Evolutionary conservation across 2,888 invertebrate species (phyloP), one percentile per base, ranked within the genome.

Genomic region (Drosophila fungiperda): DNA sequence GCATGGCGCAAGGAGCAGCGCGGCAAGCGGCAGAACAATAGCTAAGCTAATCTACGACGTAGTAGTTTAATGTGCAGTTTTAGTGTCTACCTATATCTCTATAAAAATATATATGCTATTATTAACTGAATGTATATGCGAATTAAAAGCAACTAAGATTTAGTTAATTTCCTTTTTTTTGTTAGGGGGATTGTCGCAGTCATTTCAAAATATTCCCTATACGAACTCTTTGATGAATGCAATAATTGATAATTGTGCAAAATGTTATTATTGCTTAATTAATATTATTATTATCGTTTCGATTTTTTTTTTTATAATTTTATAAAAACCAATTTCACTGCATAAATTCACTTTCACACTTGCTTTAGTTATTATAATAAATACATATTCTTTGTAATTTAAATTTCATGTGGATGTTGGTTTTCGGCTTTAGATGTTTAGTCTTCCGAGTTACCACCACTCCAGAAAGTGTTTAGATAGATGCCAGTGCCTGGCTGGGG

Each of bases 1-100:
- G 95, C 95, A 89, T 98, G 98, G 98, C 97, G 97, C 92, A 95
- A 95, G 79, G 96, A 97, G 91, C 97, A 97, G 72, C 92, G 92
- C 33, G 92, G 89, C 67, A 93, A 93, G 87, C 89, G 93, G 20
- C 57, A 42, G 53, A 93, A 93, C 80, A 92, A 90, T 82, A 91
- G 92, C 87, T 92, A 92, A 92, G 48, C 54, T 69, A 60, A 63
- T 60, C 64, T 59, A 68, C 65, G 53, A 23, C 23, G 15, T 45
- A 23, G 45, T 83, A 83, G 83, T 78, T 80, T 87, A 87, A 84
- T 83, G 82, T 87, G 71, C 84, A 83, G 83, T 83, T 87, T 86
- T 81, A 83, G 81, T 87, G 80, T 88, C 83, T 84, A 84, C 67
- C 61, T 48, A 62, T 81, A 75, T 62, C 42, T 79, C 61, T 68